A percentile compares a stretch with the other conserved stretches of the same genome.
Conservation (phyloP, 2,888 invertebrate genomes). For the Brenthis daphne region DNA sequence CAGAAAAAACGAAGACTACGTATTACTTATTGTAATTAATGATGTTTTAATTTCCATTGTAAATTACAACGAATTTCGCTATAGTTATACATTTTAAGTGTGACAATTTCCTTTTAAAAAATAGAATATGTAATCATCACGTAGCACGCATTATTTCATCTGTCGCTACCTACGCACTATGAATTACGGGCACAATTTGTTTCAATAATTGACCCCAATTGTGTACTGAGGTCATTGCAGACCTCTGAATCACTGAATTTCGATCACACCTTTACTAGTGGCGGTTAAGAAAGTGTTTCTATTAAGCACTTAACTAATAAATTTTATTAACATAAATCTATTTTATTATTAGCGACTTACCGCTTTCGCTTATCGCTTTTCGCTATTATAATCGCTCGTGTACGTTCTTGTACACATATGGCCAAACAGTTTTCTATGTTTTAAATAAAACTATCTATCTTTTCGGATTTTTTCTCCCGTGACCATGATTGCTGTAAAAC, state of each 20-base stretch:
- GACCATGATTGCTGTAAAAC: too few species aligned
- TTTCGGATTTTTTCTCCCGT: too few species aligned
- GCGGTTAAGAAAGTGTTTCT: background rate
- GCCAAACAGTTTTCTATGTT: too few species aligned
- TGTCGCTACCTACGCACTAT: slow-evolving; percentile 58
- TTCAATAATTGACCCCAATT: slow-evolving; percentile 69
- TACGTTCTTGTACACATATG: too few species aligned
- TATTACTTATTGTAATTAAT: too few species aligned
- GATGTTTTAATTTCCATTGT: too few species aligned
- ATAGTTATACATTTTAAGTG: background rate
- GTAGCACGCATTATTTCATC: slow-evolving; percentile 46
- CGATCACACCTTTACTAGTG: slow-evolving; percentile 31
- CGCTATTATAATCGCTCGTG: too few species aligned
- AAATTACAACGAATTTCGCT: too few species aligned
- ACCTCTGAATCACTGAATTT: slow-evolving; percentile 48
- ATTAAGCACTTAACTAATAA: background rate
- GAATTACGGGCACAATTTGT: slow-evolving; percentile 62
- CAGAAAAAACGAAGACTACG: too few species aligned
- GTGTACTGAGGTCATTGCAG: slow-evolving; percentile 51
- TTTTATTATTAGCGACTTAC: too few species aligned
- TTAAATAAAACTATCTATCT: too few species aligned
- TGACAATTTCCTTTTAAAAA: slow-evolving; percentile 13
- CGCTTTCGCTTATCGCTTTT: too few species aligned
- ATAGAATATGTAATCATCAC: slow-evolving; percentile 20
- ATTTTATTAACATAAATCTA: slow-evolving; percentile 1